Conservation (phyloP, 2,113 vertebrate genomes). For the Bostrychus sinensis region DNA sequence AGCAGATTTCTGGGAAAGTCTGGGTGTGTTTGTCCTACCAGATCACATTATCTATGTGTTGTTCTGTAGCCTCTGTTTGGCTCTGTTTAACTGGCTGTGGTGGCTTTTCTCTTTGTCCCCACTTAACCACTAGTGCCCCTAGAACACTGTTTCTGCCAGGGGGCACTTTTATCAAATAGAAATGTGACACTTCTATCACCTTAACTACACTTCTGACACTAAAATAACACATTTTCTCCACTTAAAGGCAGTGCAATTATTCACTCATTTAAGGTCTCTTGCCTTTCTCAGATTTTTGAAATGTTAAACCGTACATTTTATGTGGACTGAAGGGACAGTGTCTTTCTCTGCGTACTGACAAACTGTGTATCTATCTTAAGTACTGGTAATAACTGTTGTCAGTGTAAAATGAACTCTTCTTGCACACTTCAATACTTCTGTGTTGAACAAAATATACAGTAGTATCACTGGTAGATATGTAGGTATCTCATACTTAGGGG, state of each 20-base stretch:
- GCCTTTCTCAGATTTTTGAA: too few relatives aligned
- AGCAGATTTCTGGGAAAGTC: conserved; percentile 44
- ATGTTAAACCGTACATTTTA: too few relatives aligned
- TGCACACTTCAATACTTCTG: background rate
- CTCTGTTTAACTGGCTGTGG: conserved; percentile 41
- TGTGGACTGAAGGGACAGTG: too few relatives aligned
- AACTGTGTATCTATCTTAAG: background rate
- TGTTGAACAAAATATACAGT: conserved; percentile 1
- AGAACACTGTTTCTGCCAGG: conserved; percentile 18
- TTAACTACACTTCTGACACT: background rate
- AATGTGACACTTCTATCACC: conserved; percentile 14
- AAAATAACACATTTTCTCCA: background rate
- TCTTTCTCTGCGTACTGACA: background rate
- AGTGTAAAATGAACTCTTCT: background rate
- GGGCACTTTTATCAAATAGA: background rate
- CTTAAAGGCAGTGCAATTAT: background rate
- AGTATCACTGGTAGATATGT: too few relatives aligned
- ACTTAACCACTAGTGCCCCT: conserved; percentile 22
- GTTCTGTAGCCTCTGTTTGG: conserved; percentile 59
- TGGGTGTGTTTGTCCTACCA: conserved; percentile 47
- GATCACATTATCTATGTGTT: conserved; percentile 55
- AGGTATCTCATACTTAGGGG: too few relatives aligned
- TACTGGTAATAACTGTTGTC: conserved; percentile 1
- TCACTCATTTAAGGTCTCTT: background rate
- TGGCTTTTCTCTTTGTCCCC: conserved; percentile 24